Evolutionary conservation across 2,113 vertebrate species (phyloP).

Genomic region (Pachyramphus minor): DNA sequence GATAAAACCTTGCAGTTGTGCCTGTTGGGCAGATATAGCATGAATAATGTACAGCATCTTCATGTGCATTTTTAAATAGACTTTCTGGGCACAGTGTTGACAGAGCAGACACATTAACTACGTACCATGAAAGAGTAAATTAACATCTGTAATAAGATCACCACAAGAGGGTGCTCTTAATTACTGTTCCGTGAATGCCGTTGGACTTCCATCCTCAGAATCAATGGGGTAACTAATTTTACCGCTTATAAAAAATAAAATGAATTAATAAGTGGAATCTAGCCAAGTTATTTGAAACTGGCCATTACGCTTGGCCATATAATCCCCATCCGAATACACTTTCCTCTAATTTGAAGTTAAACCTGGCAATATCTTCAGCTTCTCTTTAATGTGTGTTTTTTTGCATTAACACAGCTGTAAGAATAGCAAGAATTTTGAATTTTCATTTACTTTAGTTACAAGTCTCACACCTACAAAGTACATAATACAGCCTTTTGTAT

Average conservation of each 20-base stretch:
- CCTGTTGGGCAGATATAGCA: neutral
- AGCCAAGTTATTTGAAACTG: neutral
- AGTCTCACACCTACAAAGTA: neutral
- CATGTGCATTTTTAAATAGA: neutral
- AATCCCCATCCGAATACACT: neutral
- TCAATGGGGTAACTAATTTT: neutral
- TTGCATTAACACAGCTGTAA: neutral
- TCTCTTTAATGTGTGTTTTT: neutral
- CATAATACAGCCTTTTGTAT: neutral
- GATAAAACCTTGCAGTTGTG: neutral
- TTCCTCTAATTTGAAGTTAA: neutral
- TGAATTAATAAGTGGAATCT: neutral
- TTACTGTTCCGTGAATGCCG: neutral
- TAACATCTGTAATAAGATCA: neutral
- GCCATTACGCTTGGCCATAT: neutral
- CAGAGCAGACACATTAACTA: neutral
- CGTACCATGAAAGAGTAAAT: neutral
- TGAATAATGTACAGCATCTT: neutral
- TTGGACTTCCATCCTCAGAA: neutral
- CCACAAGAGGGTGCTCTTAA: conserved; percentile 47
- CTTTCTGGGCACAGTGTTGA: neutral
- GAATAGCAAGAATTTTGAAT: neutral
- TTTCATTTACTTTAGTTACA: neutral
- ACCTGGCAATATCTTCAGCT: neutral
- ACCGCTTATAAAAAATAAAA: neutral